Conservation (phyloP, 2,888 invertebrate genomes). For the Andricus quercusramuli region DNA sequence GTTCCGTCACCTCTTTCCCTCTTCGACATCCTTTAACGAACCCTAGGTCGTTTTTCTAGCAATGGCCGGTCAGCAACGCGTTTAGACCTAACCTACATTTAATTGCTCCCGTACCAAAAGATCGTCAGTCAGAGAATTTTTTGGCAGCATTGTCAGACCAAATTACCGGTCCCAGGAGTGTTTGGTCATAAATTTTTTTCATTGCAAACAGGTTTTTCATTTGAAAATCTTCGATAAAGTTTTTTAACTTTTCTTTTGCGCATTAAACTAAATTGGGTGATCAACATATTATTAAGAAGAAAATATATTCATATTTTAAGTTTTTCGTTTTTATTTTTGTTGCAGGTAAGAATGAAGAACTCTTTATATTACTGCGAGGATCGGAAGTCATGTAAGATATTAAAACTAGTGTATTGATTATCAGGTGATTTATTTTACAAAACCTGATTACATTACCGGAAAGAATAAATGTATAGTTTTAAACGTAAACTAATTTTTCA, state of each 20-base stretch:
- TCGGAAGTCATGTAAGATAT: constrained; percentile 60
- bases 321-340: constrained; percentile 59
- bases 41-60: constrained; percentile 54
- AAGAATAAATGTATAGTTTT: neutral
- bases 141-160: neutral
- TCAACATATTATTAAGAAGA: neutral
- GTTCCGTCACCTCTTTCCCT: constrained; percentile 48
- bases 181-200: neutral
- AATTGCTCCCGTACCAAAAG: constrained; percentile 51
- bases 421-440: neutral
- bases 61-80: constrained; percentile 66
- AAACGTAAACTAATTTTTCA: neutral
- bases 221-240: no score
- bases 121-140: constrained; percentile 41
- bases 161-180: neutral
- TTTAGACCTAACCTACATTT: constrained; percentile 62
- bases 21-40: constrained; percentile 45
- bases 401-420: constrained; percentile 45
- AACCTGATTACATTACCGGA: neutral
- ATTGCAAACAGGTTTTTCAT: neutral
- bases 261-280: neutral
- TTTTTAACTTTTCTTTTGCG: no score
- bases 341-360: constrained; percentile 66
- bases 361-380: constrained; percentile 54
- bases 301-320: neutral